Evolutionary conservation across 2,113 vertebrate species (phyloP), one percentile per base, ranked within the genome.

Genomic region (Larimichthys crocea): DNA sequence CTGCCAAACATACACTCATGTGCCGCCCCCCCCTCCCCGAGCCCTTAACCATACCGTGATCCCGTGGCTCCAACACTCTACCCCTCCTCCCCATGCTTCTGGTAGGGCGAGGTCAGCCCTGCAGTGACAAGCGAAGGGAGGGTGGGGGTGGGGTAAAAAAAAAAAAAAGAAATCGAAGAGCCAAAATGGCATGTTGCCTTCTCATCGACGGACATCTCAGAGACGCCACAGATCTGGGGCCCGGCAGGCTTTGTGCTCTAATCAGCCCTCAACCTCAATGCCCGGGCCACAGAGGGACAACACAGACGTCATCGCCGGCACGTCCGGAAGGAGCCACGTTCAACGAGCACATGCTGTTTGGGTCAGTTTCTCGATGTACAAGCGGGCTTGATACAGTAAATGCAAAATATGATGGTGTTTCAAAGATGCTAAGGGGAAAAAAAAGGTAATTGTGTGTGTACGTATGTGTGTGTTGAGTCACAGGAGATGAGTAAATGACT

Each of bases 301-400:
- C 65, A 17, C 19, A 68, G 65, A 84, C 22, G 2, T 48, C 31
- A 8, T 4, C 20, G 10, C 22, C 63, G 42, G 70, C 16, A 15
- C 40, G n/a, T 66, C 80, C 15, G 14, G 42, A 56, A 52, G 12
- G 66, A 57, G 70, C 64, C 68, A 5, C 40, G 26, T 48, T 71
- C 80, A 52, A 55, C 72, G 76, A 64, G 80, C 40, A 56, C 56
- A 10, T 8, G 57, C 6, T 55, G 17, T 75, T 57, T 17, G n/a
- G 64, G 57, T 53, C 80, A 46, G 67, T 88, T 84, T 64, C 53
- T 94, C 67, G 67, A 83, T 35, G 52, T 89, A 73, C 70, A 88
- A 86, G 68, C 86, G 82, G 91, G 87, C 86, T 80, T 86, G 69
- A 74, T 84, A 89, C 73, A 76, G 85, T 68, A 50, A 79, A 79